Conservation (phyloP, 2,113 vertebrate genomes). For the Loxodonta africana region DNA sequence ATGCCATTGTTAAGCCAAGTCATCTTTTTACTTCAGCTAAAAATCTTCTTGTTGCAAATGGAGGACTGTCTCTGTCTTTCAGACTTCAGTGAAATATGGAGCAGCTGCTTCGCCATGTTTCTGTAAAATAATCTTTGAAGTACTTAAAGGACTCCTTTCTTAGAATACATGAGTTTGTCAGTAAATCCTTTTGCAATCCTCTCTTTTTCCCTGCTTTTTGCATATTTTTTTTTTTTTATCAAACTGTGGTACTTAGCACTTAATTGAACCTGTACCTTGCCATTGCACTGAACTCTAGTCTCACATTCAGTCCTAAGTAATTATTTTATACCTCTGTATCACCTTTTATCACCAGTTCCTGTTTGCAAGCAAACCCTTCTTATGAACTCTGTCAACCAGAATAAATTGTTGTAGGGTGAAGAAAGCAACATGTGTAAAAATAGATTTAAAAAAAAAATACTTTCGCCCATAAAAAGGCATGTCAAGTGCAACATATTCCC, state of each 20-base stretch:
- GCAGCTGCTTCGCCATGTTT: background rate
- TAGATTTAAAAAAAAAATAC: background rate
- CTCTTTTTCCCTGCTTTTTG: background rate
- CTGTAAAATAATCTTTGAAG: constrained; percentile 9
- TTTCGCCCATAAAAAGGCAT: background rate
- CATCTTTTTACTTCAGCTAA: background rate
- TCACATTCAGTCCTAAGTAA: background rate
- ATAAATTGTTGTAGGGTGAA: background rate
- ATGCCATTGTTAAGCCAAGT: background rate
- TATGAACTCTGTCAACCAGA: background rate
- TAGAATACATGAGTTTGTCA: background rate
- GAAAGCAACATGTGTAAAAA: background rate
- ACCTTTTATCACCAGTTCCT: background rate
- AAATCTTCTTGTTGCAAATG: background rate
- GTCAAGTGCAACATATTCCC: background rate
- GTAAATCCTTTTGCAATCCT: background rate
- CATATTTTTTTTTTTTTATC: background rate
- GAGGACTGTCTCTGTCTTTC: background rate
- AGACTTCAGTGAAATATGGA: background rate
- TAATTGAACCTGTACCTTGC: background rate
- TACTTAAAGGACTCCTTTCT: background rate
- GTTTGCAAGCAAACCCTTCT: background rate
- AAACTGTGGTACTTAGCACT: background rate
- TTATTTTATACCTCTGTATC: background rate
- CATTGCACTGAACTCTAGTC: background rate